Evolutionary conservation across 2,888 invertebrate species (phyloP).

Genomic region (Ellobium chinense): DNA sequence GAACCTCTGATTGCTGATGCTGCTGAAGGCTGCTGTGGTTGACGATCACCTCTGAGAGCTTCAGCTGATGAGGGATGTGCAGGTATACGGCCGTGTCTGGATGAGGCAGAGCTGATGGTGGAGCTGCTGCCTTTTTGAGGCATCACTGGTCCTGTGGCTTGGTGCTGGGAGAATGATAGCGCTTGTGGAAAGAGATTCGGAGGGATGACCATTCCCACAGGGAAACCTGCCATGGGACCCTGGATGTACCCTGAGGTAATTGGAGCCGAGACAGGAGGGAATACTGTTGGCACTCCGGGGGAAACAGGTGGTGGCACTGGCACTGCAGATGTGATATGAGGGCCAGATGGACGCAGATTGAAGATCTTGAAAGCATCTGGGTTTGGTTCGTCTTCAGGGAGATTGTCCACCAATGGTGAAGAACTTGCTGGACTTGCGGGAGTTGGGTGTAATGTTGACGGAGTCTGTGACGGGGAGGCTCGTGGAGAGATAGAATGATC

Average conservation of each 20-base stretch:
- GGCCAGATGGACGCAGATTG: conserved; percentile 61
- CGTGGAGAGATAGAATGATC: neutral
- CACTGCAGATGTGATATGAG: conserved; percentile 8
- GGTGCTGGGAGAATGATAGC: conserved; percentile 23
- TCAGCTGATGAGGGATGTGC: neutral
- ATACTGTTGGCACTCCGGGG: conserved; percentile 27
- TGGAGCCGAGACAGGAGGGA: conserved; percentile 36
- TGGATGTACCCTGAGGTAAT: conserved; percentile 26
- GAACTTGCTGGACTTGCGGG: neutral
- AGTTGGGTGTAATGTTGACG: neutral
- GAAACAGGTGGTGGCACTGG: neutral
- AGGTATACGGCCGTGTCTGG: neutral
- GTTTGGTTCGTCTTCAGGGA: conserved; percentile 53
- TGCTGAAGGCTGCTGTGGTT: neutral
- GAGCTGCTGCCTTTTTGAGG: neutral
- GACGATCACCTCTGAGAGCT: neutral
- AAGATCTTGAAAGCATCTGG: conserved; percentile 71
- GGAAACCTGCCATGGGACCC: conserved; percentile 40
- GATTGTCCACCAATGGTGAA: conserved; percentile 1
- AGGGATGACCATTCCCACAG: conserved; percentile 41
- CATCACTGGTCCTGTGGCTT: neutral
- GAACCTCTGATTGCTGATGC: neutral
- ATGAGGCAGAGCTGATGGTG: neutral
- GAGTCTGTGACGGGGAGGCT: neutral
- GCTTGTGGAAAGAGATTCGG: conserved; percentile 19